A percentile compares a stretch with the other conserved stretches of the same genome.
Evolutionary conservation across 2,888 invertebrate species (phyloP).

Genomic region (Griposia aprilina): DNA sequence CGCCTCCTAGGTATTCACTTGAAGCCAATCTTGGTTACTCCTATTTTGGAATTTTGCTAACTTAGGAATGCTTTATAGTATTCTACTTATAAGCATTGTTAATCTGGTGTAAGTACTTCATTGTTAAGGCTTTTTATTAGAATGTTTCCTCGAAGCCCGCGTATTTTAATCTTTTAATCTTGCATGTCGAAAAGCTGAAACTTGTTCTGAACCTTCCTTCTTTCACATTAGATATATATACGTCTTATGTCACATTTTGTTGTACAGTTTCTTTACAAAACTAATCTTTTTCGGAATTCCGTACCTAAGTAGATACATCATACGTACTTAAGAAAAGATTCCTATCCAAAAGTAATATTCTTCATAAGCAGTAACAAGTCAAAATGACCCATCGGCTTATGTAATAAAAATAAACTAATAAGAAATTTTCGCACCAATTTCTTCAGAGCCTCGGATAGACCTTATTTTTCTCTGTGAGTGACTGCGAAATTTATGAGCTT

Average conservation of each 20-base stretch:
- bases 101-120: neutral
- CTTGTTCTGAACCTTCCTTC: conserved; percentile 1
- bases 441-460: conserved; percentile 80
- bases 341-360: conserved; percentile 34
- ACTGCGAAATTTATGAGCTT: conserved; percentile 89
- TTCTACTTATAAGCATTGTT: neutral
- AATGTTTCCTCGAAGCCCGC: neutral
- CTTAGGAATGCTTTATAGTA: conserved; percentile 12
- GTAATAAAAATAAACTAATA: conserved; percentile 86
- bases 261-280: neutral
- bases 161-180: neutral
- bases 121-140: neutral
- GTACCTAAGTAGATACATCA: no score
- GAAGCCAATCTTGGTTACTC: conserved; percentile 64
- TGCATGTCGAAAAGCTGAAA: neutral
- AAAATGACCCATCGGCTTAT: conserved; percentile 73
- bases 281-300: neutral
- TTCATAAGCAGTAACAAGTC: conserved; percentile 61
- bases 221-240: neutral
- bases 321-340: neutral
- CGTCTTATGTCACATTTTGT: neutral
- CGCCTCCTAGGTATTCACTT: conserved; percentile 54
- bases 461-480: conserved; percentile 89
- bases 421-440: conserved; percentile 87
- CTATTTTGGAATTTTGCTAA: conserved; percentile 48